Base-by-base conservation (phyloP, 2,113 vertebrate species). In the Charadrius vociferus region DNA sequence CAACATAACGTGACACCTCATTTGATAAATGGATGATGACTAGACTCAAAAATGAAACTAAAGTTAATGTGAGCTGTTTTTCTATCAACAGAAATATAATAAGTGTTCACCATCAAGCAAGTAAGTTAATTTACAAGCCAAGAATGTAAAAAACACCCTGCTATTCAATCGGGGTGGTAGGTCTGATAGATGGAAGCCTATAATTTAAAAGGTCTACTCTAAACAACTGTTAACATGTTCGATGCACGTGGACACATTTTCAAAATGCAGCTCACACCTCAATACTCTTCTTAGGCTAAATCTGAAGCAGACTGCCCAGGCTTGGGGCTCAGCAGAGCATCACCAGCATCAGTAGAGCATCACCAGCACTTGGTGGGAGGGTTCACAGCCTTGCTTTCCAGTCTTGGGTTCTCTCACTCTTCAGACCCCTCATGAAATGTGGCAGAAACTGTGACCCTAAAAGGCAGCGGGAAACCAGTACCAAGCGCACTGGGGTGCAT, bases 11-110 rank as follows among this genome's bases (percentile, higher is more conserved):
- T 37, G 66, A 90, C 83, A 81, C 32, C 32, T 86, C 55, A 29
- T 63, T 75, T 86, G 67, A 92, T 75, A 89, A 95, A 89, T 10
- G 10, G 50, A 79, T 86, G 45, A 88, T 56, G 72, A 65, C 56
- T 88, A 68, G 53, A 82, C 30, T 88, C 43, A 91, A 96, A 96
- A 94, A 91, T 59, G 30, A 96, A 95, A 90, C 41, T 86, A 93
- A 90, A 1, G 34, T 95, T 81, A 86, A 77, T 47, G 39, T 52
- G 10, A 84, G 47, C 34, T 84, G 43, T 5, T 50, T 94, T 95
- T 84, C 81, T 71, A 82, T 53, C 65, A 79, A 63, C 19, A 68
- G 32, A 52, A 91, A 61, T 55, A 61, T 11, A 83, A 71, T 16
- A 81, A 47, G 52, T 30, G 37, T 82, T 83, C n/a, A 43, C 27